phyloP scores from a whole-genome alignment of 2,888 invertebrate species.

The Chymomyza caudatula region DNA sequence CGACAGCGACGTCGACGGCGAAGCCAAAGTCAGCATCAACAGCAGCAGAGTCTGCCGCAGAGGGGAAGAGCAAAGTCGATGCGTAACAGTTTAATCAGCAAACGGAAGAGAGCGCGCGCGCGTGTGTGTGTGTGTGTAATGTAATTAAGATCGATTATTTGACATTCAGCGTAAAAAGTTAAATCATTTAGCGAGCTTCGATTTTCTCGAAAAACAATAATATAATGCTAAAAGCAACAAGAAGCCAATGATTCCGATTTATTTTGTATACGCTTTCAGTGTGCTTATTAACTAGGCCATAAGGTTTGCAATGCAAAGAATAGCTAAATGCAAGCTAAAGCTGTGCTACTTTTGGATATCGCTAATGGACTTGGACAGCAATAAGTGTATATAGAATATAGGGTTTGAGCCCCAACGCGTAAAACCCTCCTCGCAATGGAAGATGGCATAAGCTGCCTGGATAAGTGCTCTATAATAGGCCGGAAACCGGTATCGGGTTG shows the following conservation, averaged over 20 bases:
- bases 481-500: too few relatives aligned
- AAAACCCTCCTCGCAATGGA: too few relatives aligned
- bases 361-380: too few relatives aligned
- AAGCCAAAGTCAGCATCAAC: too few relatives aligned
- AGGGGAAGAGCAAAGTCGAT: not conserved
- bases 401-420: too few relatives aligned
- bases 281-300: not conserved
- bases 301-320: too few relatives aligned
- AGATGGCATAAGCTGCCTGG: too few relatives aligned
- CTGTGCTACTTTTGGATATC: too few relatives aligned
- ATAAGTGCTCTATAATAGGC: too few relatives aligned
- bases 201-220: slow-evolving; percentile 37
- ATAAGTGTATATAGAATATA: too few relatives aligned
- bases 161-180: slow-evolving; percentile 23
- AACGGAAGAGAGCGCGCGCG: not conserved
- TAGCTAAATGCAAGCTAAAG: not conserved
- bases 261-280: not conserved
- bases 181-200: slow-evolving; percentile 36
- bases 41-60: slow-evolving; percentile 18
- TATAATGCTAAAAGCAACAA: slow-evolving; percentile 21
- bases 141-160: slow-evolving; percentile 60
- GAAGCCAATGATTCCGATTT: not conserved
- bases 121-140: slow-evolving; percentile 4
- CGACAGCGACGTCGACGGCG: too few relatives aligned
- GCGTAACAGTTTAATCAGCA: not conserved